phyloP scores from a whole-genome alignment of 1,140 invertebrate species.

The Neodiprion virginianus region DNA sequence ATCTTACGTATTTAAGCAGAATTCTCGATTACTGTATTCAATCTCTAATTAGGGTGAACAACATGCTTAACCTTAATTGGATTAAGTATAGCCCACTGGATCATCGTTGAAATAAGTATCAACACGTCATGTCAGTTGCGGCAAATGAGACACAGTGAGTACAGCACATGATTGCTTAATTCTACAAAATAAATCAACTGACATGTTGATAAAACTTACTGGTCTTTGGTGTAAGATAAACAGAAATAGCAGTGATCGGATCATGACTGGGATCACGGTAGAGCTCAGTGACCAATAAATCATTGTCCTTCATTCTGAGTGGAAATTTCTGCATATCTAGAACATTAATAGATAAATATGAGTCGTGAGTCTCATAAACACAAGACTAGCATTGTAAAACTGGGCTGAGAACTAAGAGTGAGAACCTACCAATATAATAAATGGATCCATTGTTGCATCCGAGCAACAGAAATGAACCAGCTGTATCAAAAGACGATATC shows the following conservation, averaged over 20 bases:
- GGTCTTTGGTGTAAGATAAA: slow-evolving; percentile 97
- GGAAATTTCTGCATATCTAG: slow-evolving; percentile 99
- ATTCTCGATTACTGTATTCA: too few relatives aligned
- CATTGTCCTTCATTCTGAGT: slow-evolving; percentile 97
- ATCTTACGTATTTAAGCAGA: too few relatives aligned
- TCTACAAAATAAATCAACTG: not conserved
- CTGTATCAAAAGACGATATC: slow-evolving; percentile 94
- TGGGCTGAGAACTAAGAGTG: slow-evolving; percentile 25
- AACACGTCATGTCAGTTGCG: too few relatives aligned
- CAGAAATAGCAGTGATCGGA: slow-evolving; percentile 97
- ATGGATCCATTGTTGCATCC: slow-evolving; percentile 97
- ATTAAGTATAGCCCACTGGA: too few relatives aligned
- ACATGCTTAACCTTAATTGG: too few relatives aligned
- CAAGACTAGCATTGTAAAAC: not conserved
- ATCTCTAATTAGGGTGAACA: too few relatives aligned
- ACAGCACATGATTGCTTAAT: not conserved
- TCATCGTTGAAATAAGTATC: too few relatives aligned
- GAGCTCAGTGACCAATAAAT: slow-evolving; percentile 94
- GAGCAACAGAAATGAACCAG: slow-evolving; percentile 92
- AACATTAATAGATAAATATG: slow-evolving; percentile 42
- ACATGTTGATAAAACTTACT: slow-evolving; percentile 68
- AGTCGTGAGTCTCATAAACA: slow-evolving; percentile 6
- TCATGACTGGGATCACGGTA: slow-evolving; percentile 95
- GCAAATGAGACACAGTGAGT: too few relatives aligned
- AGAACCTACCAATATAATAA: slow-evolving; percentile 88